Evolutionary conservation across 1,140 invertebrate genomes (phyloP).

Genomic region (Tetramorium parvispinum): DNA sequence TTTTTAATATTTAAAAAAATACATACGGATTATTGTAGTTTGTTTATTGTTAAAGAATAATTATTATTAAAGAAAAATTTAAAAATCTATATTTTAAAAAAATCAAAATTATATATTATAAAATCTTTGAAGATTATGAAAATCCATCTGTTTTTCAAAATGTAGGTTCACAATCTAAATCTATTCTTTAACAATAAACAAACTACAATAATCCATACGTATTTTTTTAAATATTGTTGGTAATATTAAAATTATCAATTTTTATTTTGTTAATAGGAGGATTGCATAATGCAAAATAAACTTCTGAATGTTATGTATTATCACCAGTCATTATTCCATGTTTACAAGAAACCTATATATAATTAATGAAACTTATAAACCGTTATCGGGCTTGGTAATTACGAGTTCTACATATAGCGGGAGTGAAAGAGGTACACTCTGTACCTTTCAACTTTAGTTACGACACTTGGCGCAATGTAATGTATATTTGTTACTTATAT

Average conservation of each 20-base stretch:
- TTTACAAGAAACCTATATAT: too few relatives aligned
- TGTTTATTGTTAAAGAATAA: too few relatives aligned
- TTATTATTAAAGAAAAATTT: too few relatives aligned
- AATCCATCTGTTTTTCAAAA: too few relatives aligned
- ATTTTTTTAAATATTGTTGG: not conserved
- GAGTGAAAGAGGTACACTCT: constrained; percentile 89
- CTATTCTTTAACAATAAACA: not conserved
- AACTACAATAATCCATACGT: constrained; percentile 42
- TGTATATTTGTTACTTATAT: not conserved
- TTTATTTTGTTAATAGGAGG: constrained; percentile 82
- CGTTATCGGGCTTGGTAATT: constrained; percentile 90
- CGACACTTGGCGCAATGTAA: constrained; percentile 90
- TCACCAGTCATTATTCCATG: constrained; percentile 88
- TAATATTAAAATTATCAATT: constrained; percentile 45
- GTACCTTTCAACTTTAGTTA: constrained; percentile 90
- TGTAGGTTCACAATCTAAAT: not conserved
- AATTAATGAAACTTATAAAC: constrained; percentile 83
- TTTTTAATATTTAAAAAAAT: too few relatives aligned
- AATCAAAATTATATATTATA: not conserved
- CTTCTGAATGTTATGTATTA: constrained; percentile 88
- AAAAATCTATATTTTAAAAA: not conserved
- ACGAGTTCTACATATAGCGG: constrained; percentile 91
- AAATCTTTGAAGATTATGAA: too few relatives aligned
- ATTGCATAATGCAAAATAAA: constrained; percentile 88
- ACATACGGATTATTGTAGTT: too few relatives aligned